Evolutionary conservation across 2,797 vertebrate species (phyloP).

Genomic region (Morus bassanus): DNA sequence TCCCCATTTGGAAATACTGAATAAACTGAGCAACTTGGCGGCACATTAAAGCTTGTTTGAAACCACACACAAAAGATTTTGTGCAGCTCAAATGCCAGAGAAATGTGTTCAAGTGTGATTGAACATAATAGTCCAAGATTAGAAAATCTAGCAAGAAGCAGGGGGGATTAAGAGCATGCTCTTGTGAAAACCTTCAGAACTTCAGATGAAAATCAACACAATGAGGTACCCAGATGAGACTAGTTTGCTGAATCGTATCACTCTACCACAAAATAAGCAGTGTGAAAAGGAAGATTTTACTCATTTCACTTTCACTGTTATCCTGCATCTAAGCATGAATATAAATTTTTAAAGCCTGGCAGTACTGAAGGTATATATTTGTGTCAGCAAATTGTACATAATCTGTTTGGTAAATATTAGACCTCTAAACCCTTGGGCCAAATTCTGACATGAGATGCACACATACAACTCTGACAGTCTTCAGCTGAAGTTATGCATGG

Average conservation of each 20-base stretch:
- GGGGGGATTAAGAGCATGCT: background rate
- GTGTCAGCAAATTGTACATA: conserved; percentile 25
- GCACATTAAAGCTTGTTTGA: conserved; percentile 28
- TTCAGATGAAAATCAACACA: background rate
- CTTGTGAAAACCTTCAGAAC: background rate
- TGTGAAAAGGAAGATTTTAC: background rate
- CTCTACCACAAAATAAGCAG: background rate
- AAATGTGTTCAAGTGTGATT: conserved; percentile 8
- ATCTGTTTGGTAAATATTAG: conserved; percentile 44
- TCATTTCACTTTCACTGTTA: conserved; percentile 13
- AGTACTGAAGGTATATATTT: conserved; percentile 55
- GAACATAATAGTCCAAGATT: conserved; percentile 10
- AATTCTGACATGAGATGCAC: background rate
- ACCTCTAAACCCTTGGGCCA: conserved; percentile 32
- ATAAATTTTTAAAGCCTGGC: conserved; percentile 36
- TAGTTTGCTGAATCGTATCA: background rate
- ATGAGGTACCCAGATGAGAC: background rate
- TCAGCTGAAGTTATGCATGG: background rate
- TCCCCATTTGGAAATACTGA: background rate
- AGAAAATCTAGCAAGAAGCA: conserved; percentile 10
- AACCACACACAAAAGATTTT: conserved; percentile 31
- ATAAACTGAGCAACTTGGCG: background rate
- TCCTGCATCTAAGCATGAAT: background rate
- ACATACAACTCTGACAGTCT: background rate
- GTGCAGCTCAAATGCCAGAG: background rate